Evolutionary conservation across 2,797 vertebrate species (phyloP).

Genomic region (Phrynocephalus forsythii): DNA sequence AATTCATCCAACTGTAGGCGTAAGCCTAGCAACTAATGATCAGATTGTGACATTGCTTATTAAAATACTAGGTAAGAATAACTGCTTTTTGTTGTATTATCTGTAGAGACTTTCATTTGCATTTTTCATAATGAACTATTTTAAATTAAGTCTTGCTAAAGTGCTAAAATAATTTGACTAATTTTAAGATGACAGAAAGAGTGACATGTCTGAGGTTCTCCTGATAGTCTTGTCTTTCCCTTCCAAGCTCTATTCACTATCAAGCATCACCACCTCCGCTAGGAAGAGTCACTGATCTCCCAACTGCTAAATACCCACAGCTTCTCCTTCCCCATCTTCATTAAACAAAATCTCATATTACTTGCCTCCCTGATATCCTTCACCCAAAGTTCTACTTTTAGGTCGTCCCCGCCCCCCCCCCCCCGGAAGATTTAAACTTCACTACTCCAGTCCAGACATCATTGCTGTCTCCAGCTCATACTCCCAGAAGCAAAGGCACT

Average conservation of each 20-base stretch:
- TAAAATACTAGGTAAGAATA: conserved; percentile 85
- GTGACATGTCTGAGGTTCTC: not conserved
- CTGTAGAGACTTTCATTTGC: not conserved
- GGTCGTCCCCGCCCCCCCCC: too few species aligned
- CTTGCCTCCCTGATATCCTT: not conserved
- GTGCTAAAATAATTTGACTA: not conserved
- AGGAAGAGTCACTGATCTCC: not conserved
- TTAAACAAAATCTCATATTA: not conserved
- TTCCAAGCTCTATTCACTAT: not conserved
- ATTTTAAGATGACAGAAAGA: not conserved
- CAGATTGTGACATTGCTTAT: conserved; percentile 83
- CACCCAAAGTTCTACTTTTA: not conserved
- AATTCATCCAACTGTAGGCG: conserved; percentile 84
- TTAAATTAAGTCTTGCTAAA: not conserved
- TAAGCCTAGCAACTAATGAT: conserved; percentile 78
- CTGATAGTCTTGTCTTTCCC: not conserved
- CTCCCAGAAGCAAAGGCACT: not conserved
- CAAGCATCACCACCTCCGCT: not conserved
- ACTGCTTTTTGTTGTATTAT: not conserved
- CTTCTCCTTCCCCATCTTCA: too few species aligned
- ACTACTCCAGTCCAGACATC: not conserved
- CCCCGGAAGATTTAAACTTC: not conserved
- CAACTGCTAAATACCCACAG: not conserved
- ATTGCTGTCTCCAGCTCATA: not conserved
- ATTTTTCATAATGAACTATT: not conserved